Conservation (phyloP, 1,140 invertebrate genomes). For the Macrobrachium rosenbergii region DNA sequence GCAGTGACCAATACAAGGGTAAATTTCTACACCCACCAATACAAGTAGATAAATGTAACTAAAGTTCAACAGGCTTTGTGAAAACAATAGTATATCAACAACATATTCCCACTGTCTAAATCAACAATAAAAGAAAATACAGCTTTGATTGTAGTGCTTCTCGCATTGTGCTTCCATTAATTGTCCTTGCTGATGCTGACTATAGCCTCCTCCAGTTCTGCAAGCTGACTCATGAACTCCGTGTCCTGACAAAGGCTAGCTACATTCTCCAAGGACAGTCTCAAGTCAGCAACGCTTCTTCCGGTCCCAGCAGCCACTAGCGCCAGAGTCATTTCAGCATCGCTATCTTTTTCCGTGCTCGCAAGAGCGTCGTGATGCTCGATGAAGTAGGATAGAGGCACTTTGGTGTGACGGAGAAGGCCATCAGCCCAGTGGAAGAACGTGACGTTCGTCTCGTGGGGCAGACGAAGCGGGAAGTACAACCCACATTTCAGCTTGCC, state of each 20-base stretch:
- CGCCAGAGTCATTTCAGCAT: not conserved
- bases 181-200: slow-evolving; percentile 48
- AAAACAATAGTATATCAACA: too few species aligned
- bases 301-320: slow-evolving; percentile 9
- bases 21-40: too few species aligned
- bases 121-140: not conserved
- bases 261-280: not conserved
- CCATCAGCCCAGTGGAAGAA: slow-evolving; percentile 81
- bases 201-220: slow-evolving; percentile 34
- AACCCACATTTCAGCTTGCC: slow-evolving; percentile 85
- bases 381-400: slow-evolving; percentile 69
- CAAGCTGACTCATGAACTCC: not conserved
- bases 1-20: too few species aligned
- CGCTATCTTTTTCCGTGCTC: not conserved
- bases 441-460: slow-evolving; percentile 72
- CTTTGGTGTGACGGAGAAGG: slow-evolving; percentile 78
- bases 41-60: too few species aligned
- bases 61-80: too few species aligned
- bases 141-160: not conserved
- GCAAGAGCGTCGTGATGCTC: not conserved
- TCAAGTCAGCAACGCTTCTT: not conserved
- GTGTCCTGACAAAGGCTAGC: not conserved
- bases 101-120: not conserved
- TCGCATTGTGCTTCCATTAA: not conserved
- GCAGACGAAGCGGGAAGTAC: slow-evolving; percentile 80